Percentiles rank a stretch among this genome's conserved stretches.
Conservation (phyloP, 92 coral and sea anemone species). For the Plumapathes pennacea region DNA sequence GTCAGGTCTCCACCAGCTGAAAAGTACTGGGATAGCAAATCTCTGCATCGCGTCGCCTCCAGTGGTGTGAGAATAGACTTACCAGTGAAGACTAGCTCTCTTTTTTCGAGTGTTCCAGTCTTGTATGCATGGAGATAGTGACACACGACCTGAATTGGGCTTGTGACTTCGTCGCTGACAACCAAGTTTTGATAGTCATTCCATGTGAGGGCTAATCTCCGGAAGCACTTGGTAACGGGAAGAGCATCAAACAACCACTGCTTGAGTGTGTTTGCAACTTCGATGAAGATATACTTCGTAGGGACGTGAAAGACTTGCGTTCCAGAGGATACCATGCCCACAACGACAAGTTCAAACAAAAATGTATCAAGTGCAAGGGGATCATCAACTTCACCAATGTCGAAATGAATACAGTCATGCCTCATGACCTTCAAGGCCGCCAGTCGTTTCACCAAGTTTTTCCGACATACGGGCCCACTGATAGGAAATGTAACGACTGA, state of each 20-base stretch:
- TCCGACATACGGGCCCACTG: slow-evolving; percentile 83
- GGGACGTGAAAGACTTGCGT: slow-evolving; percentile 74
- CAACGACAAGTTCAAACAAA: slow-evolving; percentile 82
- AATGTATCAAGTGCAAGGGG: slow-evolving; percentile 76
- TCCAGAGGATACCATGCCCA: slow-evolving; percentile 84
- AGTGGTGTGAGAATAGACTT: slow-evolving; percentile 50
- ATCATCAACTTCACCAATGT: slow-evolving; percentile 85
- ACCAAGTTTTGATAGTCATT: slow-evolving; percentile 58
- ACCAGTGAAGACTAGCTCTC: slow-evolving; percentile 60
- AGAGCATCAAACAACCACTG: slow-evolving; percentile 84
- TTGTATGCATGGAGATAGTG: slow-evolving; percentile 79
- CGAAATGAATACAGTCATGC: slow-evolving; percentile 76
- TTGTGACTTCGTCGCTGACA: slow-evolving; percentile 73
- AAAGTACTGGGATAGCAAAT: slow-evolving; percentile 64
- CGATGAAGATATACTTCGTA: slow-evolving; percentile 67
- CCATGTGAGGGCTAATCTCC: slow-evolving; percentile 44
- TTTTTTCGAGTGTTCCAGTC: slow-evolving; percentile 59
- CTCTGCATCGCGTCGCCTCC: slow-evolving; percentile 40
- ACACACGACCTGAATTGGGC: slow-evolving; percentile 92
- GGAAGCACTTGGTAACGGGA: slow-evolving; percentile 82
- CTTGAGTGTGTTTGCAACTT: slow-evolving; percentile 86
- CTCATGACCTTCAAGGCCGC: slow-evolving; percentile 37
- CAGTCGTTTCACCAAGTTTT: slow-evolving; percentile 55
- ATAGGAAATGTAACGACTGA: slow-evolving; percentile 72
- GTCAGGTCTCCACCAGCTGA: slow-evolving; percentile 68